phyloP scores from a whole-genome alignment of 2,113 vertebrate genomes.

The Nesoenas mayeri region DNA sequence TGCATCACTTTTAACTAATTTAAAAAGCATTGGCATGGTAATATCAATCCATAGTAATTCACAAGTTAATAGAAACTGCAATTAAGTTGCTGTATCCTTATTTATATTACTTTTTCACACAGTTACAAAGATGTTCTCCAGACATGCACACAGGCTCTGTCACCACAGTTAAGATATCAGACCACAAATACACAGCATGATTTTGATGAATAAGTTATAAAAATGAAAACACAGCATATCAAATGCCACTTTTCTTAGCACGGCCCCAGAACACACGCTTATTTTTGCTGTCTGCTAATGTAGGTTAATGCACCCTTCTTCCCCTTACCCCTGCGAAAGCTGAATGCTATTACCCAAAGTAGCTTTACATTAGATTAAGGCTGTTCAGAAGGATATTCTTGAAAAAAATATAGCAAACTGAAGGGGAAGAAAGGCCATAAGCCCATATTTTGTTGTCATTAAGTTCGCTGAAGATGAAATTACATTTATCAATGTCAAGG shows the following conservation, averaged over 20 bases:
- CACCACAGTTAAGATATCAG: not conserved
- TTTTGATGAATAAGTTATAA: not conserved
- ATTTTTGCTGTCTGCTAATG: not conserved
- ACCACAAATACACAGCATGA: not conserved
- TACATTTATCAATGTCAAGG: not conserved
- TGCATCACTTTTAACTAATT: not conserved
- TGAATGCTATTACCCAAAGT: conserved; percentile 26
- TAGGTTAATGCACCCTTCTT: conserved; percentile 30
- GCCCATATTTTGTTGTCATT: not conserved
- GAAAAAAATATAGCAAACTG: not conserved
- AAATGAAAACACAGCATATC: not conserved
- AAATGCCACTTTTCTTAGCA: not conserved
- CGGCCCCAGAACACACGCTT: not conserved
- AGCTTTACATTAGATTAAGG: conserved; percentile 43
- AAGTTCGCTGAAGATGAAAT: not conserved
- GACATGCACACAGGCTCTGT: not conserved
- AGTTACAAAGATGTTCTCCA: not conserved
- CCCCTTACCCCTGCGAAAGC: not conserved
- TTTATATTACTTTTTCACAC: not conserved
- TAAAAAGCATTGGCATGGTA: not conserved
- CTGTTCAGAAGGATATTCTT: not conserved
- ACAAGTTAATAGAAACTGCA: not conserved
- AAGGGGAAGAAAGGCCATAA: not conserved
- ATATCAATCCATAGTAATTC: not conserved
- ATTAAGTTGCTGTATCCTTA: not conserved